Percentiles rank a stretch among this genome's conserved stretches.
These are phyloP conservation scores for Phragmatobia fuliginosa DNA, from an alignment of 2,888 invertebrate species.

Conservation along the genomic window DNA sequence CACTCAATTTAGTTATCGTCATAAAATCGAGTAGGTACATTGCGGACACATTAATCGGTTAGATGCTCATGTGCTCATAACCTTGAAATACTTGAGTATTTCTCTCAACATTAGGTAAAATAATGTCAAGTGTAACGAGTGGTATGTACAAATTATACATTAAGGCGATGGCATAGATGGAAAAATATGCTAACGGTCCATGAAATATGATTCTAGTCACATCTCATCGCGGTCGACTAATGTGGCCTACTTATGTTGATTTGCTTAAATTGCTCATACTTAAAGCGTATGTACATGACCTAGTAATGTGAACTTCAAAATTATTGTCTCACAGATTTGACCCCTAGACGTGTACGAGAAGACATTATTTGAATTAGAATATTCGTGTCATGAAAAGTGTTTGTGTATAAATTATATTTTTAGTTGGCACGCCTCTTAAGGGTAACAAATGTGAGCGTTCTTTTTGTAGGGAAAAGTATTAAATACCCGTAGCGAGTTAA, in stretches of 20 bases:
- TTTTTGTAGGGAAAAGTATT: conserved; percentile 36
- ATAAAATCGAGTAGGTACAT: background rate
- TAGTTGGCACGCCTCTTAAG: conserved; percentile 17
- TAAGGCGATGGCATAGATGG: conserved; percentile 52
- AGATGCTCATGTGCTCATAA: conserved; percentile 12
- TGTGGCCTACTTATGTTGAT: conserved; percentile 79
- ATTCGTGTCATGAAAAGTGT: conserved; percentile 24
- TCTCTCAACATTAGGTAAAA: conserved; percentile 38
- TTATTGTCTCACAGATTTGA: conserved; percentile 43
- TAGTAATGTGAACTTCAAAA: conserved; percentile 61
- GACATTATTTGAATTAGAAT: conserved; percentile 26
- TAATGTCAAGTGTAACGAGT: conserved; percentile 29
- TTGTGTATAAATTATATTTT: conserved; percentile 17
- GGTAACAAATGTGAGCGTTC: conserved; percentile 21
- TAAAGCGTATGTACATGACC: conserved; percentile 65
- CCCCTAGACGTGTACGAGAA: conserved; percentile 36
- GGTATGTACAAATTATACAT: conserved; percentile 50
- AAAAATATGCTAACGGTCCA: conserved; percentile 60
- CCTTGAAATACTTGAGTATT: conserved; percentile 41
- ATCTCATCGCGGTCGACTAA: conserved; percentile 55
- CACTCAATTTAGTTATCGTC: background rate
- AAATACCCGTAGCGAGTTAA: conserved; percentile 58
- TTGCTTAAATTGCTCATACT: conserved; percentile 78
- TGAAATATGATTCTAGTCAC: conserved; percentile 52
- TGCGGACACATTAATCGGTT: background rate